A percentile compares a stretch with the other conserved stretches of the same genome.
Conservation (phyloP, 2,113 vertebrate species). For the Neolamprologus devosi region DNA sequence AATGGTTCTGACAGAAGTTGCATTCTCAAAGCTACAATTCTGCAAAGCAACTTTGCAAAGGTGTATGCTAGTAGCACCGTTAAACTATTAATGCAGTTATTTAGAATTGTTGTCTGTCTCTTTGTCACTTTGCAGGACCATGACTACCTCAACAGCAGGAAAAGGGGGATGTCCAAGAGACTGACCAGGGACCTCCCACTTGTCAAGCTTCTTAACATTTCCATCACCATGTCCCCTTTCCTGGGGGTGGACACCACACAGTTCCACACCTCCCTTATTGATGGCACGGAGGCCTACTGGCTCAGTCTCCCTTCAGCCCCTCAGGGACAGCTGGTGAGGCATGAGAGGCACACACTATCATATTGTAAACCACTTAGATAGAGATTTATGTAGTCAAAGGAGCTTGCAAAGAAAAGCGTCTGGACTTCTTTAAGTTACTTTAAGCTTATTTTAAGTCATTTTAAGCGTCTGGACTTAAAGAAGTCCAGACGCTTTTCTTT, state of each 20-base stretch:
- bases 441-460: too few species aligned
- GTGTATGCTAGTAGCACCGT: background rate
- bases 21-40: background rate
- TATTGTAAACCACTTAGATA: background rate
- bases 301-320: conserved; percentile 71
- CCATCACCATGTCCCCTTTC: conserved; percentile 81
- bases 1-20: background rate
- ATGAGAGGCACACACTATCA: background rate
- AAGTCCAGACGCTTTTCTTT: too few species aligned
- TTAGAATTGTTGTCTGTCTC: background rate
- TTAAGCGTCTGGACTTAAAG: too few species aligned
- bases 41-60: background rate
- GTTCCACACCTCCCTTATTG: conserved; percentile 76
- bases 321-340: conserved; percentile 70
- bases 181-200: conserved; percentile 65
- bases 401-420: too few species aligned
- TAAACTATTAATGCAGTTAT: background rate
- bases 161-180: conserved; percentile 57
- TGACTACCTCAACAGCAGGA: conserved; percentile 67
- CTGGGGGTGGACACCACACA: conserved; percentile 69
- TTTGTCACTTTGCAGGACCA: conserved; percentile 56
- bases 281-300: conserved; percentile 71
- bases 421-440: too few species aligned
- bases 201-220: conserved; percentile 76
- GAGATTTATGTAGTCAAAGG: background rate